These are phyloP conservation scores for Indicator maculatus DNA, from an alignment of 2,113 vertebrate genomes.

Conservation along the genomic window DNA sequence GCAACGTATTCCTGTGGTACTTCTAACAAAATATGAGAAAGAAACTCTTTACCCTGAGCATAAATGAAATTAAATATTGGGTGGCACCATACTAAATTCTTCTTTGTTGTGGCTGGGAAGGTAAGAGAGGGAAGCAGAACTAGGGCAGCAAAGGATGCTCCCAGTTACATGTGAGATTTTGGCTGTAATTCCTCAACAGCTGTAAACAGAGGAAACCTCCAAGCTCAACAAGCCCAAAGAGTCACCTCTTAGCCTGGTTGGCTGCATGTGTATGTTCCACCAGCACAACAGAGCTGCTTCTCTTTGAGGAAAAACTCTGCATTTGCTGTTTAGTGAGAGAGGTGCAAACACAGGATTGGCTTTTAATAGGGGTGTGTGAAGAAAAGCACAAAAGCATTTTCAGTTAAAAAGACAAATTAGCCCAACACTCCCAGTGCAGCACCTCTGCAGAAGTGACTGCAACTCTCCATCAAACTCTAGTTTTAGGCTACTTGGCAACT, in stretches of 20 bases:
- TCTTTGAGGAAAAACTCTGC: background rate
- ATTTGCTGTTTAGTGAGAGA: background rate
- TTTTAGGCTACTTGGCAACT: background rate
- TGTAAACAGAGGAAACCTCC: background rate
- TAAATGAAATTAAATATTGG: background rate
- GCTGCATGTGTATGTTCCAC: background rate
- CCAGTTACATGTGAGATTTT: background rate
- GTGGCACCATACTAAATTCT: background rate
- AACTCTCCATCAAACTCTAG: background rate
- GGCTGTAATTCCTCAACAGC: background rate
- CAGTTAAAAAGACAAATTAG: background rate
- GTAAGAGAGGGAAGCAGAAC: background rate
- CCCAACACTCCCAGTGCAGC: background rate
- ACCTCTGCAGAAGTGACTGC: background rate
- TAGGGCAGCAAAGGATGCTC: background rate
- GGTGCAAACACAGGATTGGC: background rate
- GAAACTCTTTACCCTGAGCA: background rate
- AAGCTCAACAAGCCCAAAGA: background rate
- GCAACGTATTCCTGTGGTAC: background rate
- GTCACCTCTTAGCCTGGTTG: background rate
- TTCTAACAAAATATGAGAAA: background rate
- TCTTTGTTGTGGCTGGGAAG: background rate
- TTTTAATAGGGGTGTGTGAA: background rate
- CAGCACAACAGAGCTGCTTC: background rate
- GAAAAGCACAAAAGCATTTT: background rate